These are phyloP conservation scores for Falco rusticolus DNA, from an alignment of 2,797 vertebrate genomes.

Conservation along the genomic window DNA sequence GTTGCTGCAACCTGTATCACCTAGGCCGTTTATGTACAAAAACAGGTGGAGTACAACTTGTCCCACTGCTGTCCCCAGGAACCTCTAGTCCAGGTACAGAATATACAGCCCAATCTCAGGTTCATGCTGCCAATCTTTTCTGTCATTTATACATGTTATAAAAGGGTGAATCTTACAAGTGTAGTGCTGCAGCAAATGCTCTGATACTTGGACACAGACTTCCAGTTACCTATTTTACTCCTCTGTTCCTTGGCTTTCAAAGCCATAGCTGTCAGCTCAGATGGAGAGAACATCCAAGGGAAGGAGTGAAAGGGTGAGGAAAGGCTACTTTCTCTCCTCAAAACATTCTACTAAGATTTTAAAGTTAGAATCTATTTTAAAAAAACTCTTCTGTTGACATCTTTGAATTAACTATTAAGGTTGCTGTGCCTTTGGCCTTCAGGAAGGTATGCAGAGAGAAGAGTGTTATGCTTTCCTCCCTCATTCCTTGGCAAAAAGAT, in stretches of 20 bases:
- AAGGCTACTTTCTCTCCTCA: background rate
- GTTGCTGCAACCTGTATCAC: background rate
- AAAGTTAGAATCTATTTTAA: background rate
- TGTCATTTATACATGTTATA: background rate
- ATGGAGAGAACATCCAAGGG: background rate
- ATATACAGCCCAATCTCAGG: background rate
- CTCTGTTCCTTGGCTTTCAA: background rate
- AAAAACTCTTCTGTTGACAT: background rate
- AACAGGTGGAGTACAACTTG: background rate
- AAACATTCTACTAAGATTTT: background rate
- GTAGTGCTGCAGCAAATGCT: background rate
- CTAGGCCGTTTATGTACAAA: background rate
- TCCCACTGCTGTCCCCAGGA: background rate
- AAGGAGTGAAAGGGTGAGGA: background rate
- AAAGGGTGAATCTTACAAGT: background rate
- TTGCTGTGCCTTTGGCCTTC: background rate
- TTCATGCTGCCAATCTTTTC: background rate
- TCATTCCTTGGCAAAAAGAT: background rate
- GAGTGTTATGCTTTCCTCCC: background rate
- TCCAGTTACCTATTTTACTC: background rate
- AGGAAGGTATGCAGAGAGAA: background rate
- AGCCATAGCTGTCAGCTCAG: background rate
- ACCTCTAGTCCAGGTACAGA: background rate
- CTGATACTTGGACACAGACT: background rate
- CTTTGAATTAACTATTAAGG: background rate